These are phyloP conservation scores for Metaphire vulgaris DNA, from an alignment of 1,140 invertebrate species.

Conservation along the genomic window DNA sequence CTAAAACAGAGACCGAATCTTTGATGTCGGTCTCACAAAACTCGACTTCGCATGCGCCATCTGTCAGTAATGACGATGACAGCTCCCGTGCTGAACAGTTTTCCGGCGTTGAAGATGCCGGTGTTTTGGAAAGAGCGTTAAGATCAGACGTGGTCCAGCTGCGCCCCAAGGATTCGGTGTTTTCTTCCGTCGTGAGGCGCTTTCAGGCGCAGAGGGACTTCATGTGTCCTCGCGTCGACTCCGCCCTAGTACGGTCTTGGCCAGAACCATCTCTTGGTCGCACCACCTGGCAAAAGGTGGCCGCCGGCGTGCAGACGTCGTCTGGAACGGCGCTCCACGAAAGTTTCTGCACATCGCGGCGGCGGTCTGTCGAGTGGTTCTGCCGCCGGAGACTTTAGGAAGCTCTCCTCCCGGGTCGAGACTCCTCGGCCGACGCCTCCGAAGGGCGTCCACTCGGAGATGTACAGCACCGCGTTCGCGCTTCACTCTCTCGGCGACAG, in stretches of 20 bases:
- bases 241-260: not conserved
- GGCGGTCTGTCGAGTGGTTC: too few relatives aligned
- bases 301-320: not conserved
- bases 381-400: too few relatives aligned
- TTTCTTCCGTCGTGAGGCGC: not conserved
- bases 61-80: too few relatives aligned
- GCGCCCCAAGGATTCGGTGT: not conserved
- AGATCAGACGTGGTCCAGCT: too few relatives aligned
- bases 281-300: not conserved
- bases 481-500: not conserved
- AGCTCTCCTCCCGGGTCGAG: not conserved
- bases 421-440: not conserved
- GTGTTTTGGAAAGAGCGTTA: too few relatives aligned
- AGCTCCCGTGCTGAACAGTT: too few relatives aligned
- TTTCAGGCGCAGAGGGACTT: not conserved
- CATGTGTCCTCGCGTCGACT: not conserved
- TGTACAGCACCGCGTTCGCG: not conserved
- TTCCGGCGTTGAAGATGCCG: too few relatives aligned
- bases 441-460: not conserved
- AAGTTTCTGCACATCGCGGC: not conserved
- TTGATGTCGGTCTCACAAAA: too few relatives aligned
- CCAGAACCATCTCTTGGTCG: too few relatives aligned
- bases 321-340: not conserved
- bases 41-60: too few relatives aligned
- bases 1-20: too few relatives aligned